These are phyloP conservation scores for Oenanthe oenanthe DNA, from an alignment of 2,113 vertebrate genomes.

Conservation along the genomic window DNA sequence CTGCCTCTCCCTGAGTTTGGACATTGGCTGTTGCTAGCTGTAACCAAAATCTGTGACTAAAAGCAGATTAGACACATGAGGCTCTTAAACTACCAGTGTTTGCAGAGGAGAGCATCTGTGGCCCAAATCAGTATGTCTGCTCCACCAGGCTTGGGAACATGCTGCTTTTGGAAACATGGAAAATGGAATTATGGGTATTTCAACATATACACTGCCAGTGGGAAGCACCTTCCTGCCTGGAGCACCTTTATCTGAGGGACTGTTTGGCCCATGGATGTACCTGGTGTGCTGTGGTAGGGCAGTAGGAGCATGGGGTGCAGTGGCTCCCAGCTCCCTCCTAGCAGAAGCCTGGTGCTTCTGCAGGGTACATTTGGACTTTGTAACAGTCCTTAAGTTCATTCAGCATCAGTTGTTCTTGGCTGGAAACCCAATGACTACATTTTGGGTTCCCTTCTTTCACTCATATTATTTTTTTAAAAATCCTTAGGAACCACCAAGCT, in stretches of 20 bases:
- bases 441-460: not conserved
- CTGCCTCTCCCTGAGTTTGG: not conserved
- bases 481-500: not conserved
- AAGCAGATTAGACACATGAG: not conserved
- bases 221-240: not conserved
- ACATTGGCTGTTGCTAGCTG: not conserved
- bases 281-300: fast-evolving
- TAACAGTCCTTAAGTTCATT: not conserved
- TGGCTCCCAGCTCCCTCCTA: not conserved
- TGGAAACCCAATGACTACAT: not conserved
- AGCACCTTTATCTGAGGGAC: not conserved
- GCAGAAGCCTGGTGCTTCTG: not conserved
- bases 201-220: not conserved
- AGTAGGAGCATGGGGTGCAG: not conserved
- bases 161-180: not conserved
- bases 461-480: not conserved
- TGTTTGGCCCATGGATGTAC: not conserved
- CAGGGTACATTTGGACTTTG: fast-evolving
- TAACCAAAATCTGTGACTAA: not conserved
- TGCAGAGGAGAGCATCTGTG: not conserved
- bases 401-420: not conserved
- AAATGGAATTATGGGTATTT: not conserved
- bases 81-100: not conserved
- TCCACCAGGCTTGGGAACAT: not conserved
- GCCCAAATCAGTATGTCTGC: not conserved